Percentiles rank a stretch among this genome's conserved stretches.
Conservation (phyloP, 2,113 vertebrate species). For the Zosterops pallidus region DNA sequence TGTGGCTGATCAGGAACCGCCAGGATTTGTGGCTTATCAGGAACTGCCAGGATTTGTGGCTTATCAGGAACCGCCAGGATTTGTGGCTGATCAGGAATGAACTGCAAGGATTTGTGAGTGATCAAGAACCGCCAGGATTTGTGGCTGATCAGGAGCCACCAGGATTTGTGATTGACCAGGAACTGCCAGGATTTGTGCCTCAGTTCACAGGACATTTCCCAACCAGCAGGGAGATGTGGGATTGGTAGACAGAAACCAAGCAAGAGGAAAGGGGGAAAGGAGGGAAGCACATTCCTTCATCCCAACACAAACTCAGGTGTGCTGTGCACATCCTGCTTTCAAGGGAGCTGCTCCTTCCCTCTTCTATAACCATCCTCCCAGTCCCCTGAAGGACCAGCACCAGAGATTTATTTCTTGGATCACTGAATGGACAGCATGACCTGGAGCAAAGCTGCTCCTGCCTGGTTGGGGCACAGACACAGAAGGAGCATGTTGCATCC, state of each 20-base stretch:
- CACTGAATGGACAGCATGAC: neutral
- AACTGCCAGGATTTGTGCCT: neutral
- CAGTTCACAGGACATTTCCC: neutral
- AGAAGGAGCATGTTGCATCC: neutral
- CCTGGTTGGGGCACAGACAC: neutral
- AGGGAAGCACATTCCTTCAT: neutral
- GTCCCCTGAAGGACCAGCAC: neutral
- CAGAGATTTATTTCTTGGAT: neutral
- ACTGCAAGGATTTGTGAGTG: too few relatives aligned
- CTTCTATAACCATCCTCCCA: neutral
- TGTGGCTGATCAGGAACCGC: too few relatives aligned
- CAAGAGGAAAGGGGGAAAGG: neutral
- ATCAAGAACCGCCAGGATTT: too few relatives aligned
- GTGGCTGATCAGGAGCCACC: too few relatives aligned
- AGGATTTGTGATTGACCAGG: too few relatives aligned
- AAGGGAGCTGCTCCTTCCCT: neutral
- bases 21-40: too few relatives aligned
- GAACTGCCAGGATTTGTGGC: too few relatives aligned
- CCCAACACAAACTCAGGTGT: neutral
- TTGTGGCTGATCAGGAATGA: too few relatives aligned
- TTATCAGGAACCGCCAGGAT: too few relatives aligned
- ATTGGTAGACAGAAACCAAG: neutral
- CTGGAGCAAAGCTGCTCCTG: neutral
- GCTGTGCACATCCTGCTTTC: neutral
- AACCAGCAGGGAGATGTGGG: neutral